phyloP scores from a whole-genome alignment of 64 coral and sea anemone species.

The Actinia equina region DNA sequence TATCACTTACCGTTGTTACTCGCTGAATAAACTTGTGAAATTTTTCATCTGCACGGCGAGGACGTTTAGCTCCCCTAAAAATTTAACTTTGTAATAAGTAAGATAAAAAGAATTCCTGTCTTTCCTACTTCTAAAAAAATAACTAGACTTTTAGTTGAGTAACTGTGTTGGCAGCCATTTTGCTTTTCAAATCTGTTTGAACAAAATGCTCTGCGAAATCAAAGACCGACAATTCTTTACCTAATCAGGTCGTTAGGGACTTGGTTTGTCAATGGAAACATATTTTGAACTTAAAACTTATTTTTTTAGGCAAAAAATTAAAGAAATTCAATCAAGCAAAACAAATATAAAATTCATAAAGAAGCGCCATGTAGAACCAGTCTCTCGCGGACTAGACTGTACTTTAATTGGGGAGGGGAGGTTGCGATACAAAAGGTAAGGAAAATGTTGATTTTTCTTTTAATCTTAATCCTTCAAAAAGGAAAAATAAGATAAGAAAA shows the following conservation, averaged over 20 bases:
- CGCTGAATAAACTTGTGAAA: conserved; percentile 87
- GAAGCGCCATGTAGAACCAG: not conserved
- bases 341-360: conserved; percentile 2
- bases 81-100: conserved; percentile 3
- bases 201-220: not conserved
- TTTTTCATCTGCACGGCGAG: conserved; percentile 53
- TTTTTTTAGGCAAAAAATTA: not conserved
- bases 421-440: not conserved
- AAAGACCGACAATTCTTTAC: not conserved
- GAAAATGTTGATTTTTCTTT: not conserved
- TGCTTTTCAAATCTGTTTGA: not conserved
- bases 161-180: not conserved
- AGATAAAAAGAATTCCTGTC: not conserved
- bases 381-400: not conserved
- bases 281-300: not conserved
- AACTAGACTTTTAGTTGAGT: not conserved
- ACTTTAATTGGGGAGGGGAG: not conserved
- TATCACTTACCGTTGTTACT: conserved; percentile 61
- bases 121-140: not conserved
- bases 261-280: not conserved
- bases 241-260: not conserved
- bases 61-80: conserved; percentile 19
- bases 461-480: not conserved
- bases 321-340: not conserved
- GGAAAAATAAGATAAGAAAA: not conserved